Percentiles rank a stretch among this genome's conserved stretches.
These are phyloP conservation scores for Parelbella ahira DNA, from an alignment of 2,888 invertebrate genomes.

Conservation along the genomic window DNA sequence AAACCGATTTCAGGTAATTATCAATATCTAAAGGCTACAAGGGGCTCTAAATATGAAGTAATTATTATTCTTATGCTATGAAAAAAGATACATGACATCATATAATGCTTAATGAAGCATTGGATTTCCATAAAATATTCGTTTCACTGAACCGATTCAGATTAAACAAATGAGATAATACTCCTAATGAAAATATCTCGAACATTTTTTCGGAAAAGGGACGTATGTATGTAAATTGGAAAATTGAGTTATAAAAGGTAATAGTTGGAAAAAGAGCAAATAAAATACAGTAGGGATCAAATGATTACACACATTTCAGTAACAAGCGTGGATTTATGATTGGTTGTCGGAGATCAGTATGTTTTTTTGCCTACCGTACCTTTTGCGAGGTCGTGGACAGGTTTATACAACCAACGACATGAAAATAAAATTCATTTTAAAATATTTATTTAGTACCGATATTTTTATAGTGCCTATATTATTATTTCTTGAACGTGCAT, in stretches of 20 bases:
- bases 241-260: constrained; percentile 23
- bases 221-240: constrained; percentile 16
- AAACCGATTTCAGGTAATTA: too few species aligned
- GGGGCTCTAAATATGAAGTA: too few species aligned
- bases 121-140: too few species aligned
- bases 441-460: too few species aligned
- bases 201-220: background rate
- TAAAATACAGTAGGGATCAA: constrained; percentile 16
- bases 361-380: constrained; percentile 9
- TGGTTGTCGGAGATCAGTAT: background rate
- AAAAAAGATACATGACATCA: too few species aligned
- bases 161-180: too few species aligned
- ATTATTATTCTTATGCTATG: too few species aligned
- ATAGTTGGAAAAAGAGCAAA: constrained; percentile 11
- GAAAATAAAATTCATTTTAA: background rate
- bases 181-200: background rate
- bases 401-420: constrained; percentile 7
- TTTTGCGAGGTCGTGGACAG: constrained; percentile 5
- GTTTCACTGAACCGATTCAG: too few species aligned
- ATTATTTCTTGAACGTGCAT: too few species aligned
- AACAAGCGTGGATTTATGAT: constrained; percentile 22
- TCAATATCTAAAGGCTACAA: too few species aligned
- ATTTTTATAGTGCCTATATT: too few species aligned
- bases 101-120: too few species aligned
- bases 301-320: constrained; percentile 21